A percentile compares a stretch with the other conserved stretches of the same genome.
Evolutionary conservation across 2,888 invertebrate species (phyloP).

Genomic region (Lacanobia wlatinum): DNA sequence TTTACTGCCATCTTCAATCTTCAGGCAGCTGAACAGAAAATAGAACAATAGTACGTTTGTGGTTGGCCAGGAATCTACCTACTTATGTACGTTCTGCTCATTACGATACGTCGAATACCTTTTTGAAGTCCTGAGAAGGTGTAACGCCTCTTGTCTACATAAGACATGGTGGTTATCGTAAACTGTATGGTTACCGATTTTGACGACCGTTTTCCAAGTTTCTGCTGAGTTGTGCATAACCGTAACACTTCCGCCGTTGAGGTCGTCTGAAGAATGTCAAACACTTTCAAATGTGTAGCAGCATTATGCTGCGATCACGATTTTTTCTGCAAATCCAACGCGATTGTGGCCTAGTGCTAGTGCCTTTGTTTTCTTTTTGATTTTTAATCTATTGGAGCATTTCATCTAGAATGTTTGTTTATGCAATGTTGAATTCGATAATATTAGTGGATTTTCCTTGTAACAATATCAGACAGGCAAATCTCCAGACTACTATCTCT

Average conservation of each 20-base stretch:
- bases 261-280: conserved; percentile 20
- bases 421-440: background rate
- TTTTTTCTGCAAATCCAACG: background rate
- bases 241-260: conserved; percentile 26
- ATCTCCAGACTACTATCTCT: background rate
- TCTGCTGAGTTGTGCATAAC: background rate
- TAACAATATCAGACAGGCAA: background rate
- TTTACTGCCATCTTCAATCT: background rate
- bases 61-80: background rate
- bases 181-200: background rate
- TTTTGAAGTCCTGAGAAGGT: background rate
- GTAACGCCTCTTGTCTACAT: background rate
- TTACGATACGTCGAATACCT: background rate
- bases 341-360: conserved; percentile 6
- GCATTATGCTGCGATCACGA: background rate
- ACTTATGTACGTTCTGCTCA: background rate
- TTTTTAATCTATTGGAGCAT: background rate
- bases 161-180: background rate
- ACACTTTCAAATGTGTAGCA: conserved; percentile 26
- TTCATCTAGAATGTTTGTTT: background rate
- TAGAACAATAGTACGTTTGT: background rate
- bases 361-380: conserved; percentile 11
- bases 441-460: background rate
- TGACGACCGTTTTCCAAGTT: background rate
- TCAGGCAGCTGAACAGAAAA: background rate